phyloP scores from a whole-genome alignment of 2,888 invertebrate species.

The Melanophora roralis region DNA sequence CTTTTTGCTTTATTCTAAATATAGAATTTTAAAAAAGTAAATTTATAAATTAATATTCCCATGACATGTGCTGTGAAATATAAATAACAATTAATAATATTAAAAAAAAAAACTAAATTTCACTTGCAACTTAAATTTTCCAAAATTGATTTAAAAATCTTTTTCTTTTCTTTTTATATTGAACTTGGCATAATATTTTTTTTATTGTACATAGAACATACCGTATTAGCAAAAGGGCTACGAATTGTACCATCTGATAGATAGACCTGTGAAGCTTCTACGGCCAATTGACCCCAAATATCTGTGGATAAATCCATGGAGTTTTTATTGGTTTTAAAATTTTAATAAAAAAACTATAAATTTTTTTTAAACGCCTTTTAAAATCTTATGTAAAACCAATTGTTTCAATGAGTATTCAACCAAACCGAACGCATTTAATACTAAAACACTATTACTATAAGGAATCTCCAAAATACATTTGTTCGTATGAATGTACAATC shows the following conservation, averaged over 20 bases:
- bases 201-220: slow-evolving; percentile 78
- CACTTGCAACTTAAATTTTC: neutral
- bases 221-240: slow-evolving; percentile 91
- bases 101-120: neutral
- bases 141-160: neutral
- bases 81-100: too few relatives aligned
- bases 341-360: neutral
- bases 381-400: slow-evolving; percentile 52
- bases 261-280: slow-evolving; percentile 91
- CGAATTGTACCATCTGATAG: slow-evolving; percentile 87
- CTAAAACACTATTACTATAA: slow-evolving; percentile 59
- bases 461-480: slow-evolving; percentile 69
- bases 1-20: slow-evolving; percentile 48
- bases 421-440: slow-evolving; percentile 62
- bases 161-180: slow-evolving; percentile 4
- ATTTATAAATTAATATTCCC: slow-evolving; percentile 11
- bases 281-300: slow-evolving; percentile 92
- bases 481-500: too few relatives aligned
- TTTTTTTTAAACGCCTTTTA: neutral
- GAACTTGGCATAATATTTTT: slow-evolving; percentile 57
- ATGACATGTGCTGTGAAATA: too few relatives aligned
- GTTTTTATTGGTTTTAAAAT: slow-evolving; percentile 53
- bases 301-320: slow-evolving; percentile 85
- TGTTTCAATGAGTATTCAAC: slow-evolving; percentile 36
- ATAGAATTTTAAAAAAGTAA: slow-evolving; percentile 30